Evolutionary conservation across 2,113 vertebrate species (phyloP), one percentile per base, ranked within the genome.

Genomic region (Colius striatus): DNA sequence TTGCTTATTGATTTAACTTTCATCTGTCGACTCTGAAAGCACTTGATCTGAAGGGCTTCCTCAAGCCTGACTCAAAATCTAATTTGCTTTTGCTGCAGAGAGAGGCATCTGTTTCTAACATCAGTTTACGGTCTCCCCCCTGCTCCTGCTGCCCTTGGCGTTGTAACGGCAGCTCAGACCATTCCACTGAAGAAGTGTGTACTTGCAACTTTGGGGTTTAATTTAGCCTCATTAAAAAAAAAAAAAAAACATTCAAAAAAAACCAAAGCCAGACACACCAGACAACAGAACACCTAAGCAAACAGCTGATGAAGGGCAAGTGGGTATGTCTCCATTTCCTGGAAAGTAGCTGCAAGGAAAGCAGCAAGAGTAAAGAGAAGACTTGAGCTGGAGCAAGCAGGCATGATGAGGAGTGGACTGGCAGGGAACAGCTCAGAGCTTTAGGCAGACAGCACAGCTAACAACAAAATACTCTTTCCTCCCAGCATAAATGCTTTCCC

Each of bases 401-500:
- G 36, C 17, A 1, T 7, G 30, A 26, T 26, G n/a, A n/a, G 51
- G 19, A 57, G 29, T 5, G 22, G 41, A 54, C 34, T 25, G 13
- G 23, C 21, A 26, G 51, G 53, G n/a, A 82, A 34, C 48, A 82
- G 43, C 0, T 7, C 21, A 84, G 41, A 77, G 12, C 22, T 78
- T 74, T 32, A 78, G 45, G 43, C 38, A 67, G 19, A 32, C 25
- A 30, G 41, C 27, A 27, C 38, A 62, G 7, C 9, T 47, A 45
- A 23, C 8, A 65, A 14, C 0, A 1, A 67, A 72, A 70, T 27
- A 11, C 9, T 51, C 30, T 43, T 78, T 29, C 51, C 18, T 74
- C 19, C 3, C 16, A 25, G 27, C 36, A 58, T 27, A 51, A 48
- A n/a, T 13, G 10, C 1, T 1, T 9, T 23, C 55, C 43, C 1